Conservation (phyloP, 2,888 invertebrate genomes). For the Lasioglossum calceatum region DNA sequence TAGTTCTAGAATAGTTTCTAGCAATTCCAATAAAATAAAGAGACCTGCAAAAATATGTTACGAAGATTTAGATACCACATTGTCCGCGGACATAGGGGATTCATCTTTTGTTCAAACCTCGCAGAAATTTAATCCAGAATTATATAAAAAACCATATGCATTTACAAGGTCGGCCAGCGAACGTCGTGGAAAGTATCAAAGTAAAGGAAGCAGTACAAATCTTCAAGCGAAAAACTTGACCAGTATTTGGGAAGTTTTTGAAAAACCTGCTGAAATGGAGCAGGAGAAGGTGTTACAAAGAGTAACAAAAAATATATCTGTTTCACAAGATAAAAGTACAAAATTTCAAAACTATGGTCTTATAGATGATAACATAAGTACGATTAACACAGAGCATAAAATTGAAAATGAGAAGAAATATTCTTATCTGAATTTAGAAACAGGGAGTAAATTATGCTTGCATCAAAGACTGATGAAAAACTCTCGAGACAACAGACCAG, state of each 20-base stretch:
- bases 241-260: constrained; percentile 15
- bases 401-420: constrained; percentile 54
- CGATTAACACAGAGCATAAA: not conserved
- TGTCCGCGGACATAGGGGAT: constrained; percentile 87
- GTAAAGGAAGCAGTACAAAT: constrained; percentile 1
- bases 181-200: constrained; percentile 21
- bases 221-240: not conserved
- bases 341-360: constrained; percentile 81
- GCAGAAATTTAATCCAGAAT: constrained; percentile 82
- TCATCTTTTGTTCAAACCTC: constrained; percentile 86
- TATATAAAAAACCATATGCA: constrained; percentile 78
- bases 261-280: constrained; percentile 50
- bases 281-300: constrained; percentile 76
- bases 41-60: constrained; percentile 79
- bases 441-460: constrained; percentile 39
- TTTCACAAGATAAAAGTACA: constrained; percentile 74
- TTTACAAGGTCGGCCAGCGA: constrained; percentile 79
- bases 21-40: constrained; percentile 68
- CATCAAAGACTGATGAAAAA: constrained; percentile 26
- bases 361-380: constrained; percentile 69
- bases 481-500: constrained; percentile 75
- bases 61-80: constrained; percentile 87
- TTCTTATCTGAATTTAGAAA: constrained; percentile 74
- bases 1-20: constrained; percentile 55
- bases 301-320: constrained; percentile 77